Evolutionary conservation across 2,888 invertebrate species (phyloP), one percentile per base, ranked within the genome.

Genomic region (Linhomoeus sp.): DNA sequence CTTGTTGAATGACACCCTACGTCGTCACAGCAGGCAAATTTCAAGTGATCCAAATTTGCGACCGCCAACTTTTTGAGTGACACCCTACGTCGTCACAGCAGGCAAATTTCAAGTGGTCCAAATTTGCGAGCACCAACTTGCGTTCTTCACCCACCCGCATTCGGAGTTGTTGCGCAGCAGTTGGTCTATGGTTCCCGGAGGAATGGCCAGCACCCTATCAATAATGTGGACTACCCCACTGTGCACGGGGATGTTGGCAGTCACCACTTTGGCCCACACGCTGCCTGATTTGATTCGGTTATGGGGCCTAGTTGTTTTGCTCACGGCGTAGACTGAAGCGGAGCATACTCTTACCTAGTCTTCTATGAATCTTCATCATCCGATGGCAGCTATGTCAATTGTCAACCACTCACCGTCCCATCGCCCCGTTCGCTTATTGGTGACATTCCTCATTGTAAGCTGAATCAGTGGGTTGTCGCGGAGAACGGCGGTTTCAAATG

Each of bases 201-300:
- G 60, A 41, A 63, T 57, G 26, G 61, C 63, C 19, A 65, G 50
- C 2, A 65, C 63, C 47, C 57, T 62, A 50, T 64, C 64, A 25
- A 64, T 53, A 19, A 64, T 58, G 47, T 64, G 64, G 1, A 59
- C 64, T 5, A 64, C 64, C 26, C 64, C 64, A 47, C 65, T 64
- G 46, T 59, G 58, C 14, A 65, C 61, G 1, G 64, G 64, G 49
- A 64, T 64, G 50, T 64, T 64, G 17, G 64, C 63, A 14, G 57
- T 57, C 7, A 62, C 49, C 29, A 64, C 58, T 50, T 62, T 62
- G 3, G 62, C 64, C 63, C 63, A 65, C 2, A 64, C 65, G 17
- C 62, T 58, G 20, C 64, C 64, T 14, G 63, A 45, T 15, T 60
- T 52, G 53, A 64, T 64, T 20, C 57, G 55, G 1, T 57, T 53